Evolutionary conservation across 1,140 invertebrate genomes (phyloP), one percentile per base, ranked within the genome.

Genomic region (Drosophila sechellia): DNA sequence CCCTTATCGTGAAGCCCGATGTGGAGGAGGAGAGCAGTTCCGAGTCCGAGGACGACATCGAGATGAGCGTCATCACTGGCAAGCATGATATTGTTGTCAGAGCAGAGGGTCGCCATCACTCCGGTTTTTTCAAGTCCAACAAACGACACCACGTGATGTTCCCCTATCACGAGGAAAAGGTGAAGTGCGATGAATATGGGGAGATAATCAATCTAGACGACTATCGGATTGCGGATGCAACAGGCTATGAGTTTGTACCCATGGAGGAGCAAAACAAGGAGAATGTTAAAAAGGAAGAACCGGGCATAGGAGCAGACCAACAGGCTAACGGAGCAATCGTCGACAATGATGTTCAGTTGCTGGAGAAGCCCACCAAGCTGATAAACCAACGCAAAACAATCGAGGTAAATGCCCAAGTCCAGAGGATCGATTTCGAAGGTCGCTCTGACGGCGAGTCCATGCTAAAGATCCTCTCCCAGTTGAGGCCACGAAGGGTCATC

Each of bases 351-450:
- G 58, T 87, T 5, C 78, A 89, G 56, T 92, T 95, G 45, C 92
- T 94, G 10, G 97, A 98, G 91, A 94, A 96, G 71, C 97, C 97
- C 22, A 97, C 97, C 6, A 99, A 99, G 93, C 98, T 98, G 91
- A 94, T 98, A 4, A 94, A 95, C n/a, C 94, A 95, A 37, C 94
- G 94, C 4, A 95, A 96, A 25, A 95, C 95, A 0, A 94, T 99
- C 15, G 94, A 95, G 58, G 95, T 99, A 0, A 96, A 96, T 73
- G 97, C 97, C 22, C 95, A 95, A 81, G 95, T 99, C 3, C 96
- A 97, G 66, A 99, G 97, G 81, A 99, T 99, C 63, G 99, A 99
- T 93, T 99, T 99, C 92, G 99, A 99, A 92, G 99, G 99, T 5
- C 94, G 98, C 45, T 99, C 98, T 0, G 99, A 99, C 93, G 98